A percentile compares a stretch with the other conserved stretches of the same genome.
phyloP scores from a whole-genome alignment of 2,113 vertebrate genomes.

The Apodemus sylvaticus region DNA sequence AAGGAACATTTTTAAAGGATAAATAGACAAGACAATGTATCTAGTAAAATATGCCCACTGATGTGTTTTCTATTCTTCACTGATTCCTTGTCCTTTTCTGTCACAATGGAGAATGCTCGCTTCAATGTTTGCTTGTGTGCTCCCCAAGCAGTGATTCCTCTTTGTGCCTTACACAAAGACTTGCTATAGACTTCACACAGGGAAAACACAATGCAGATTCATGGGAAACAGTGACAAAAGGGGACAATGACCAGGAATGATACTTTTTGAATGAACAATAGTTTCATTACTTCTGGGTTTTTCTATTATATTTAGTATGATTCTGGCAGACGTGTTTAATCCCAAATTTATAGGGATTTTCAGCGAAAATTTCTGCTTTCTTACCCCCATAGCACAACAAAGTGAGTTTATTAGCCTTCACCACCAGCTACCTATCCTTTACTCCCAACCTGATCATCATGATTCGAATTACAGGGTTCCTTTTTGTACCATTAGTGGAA shows the following conservation, averaged over 20 bases:
- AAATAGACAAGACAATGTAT: not conserved
- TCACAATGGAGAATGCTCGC: slow-evolving; percentile 45
- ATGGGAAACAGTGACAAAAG: slow-evolving; percentile 12
- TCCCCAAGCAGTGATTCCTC: not conserved
- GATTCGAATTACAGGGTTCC: not conserved
- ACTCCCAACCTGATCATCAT: not conserved
- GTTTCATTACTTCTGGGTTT: not conserved
- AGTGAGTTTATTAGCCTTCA: slow-evolving; percentile 31
- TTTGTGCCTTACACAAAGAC: slow-evolving; percentile 62
- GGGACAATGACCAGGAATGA: not conserved
- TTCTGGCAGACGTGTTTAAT: slow-evolving; percentile 31
- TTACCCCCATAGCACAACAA: not conserved
- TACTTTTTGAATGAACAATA: slow-evolving; percentile 22
- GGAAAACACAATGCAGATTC: slow-evolving; percentile 53
- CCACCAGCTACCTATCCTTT: not conserved
- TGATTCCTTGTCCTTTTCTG: slow-evolving; percentile 52
- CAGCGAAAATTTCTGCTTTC: not conserved
- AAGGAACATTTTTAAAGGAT: not conserved
- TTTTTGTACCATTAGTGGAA: not conserved
- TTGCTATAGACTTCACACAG: not conserved
- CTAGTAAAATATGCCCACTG: slow-evolving; percentile 5
- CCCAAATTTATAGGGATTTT: slow-evolving; percentile 34
- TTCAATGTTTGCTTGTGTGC: slow-evolving; percentile 18
- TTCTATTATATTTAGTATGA: slow-evolving; percentile 22
- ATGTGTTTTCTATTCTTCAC: slow-evolving; percentile 51